Evolutionary conservation across 2,113 vertebrate genomes (phyloP), one percentile per base, ranked within the genome.

Genomic region (Numenius arquata): DNA sequence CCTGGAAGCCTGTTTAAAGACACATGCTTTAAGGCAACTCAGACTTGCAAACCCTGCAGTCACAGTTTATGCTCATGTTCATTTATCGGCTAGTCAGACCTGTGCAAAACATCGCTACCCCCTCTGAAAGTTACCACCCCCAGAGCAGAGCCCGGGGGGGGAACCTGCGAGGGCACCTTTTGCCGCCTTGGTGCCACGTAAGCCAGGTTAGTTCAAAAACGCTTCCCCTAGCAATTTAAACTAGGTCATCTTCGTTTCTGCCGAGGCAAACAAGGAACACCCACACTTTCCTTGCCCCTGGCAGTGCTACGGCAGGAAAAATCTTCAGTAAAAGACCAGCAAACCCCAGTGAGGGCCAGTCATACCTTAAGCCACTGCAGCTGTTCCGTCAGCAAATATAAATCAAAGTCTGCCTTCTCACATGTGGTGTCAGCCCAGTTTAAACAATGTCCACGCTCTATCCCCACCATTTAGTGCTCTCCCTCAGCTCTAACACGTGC

Each of bases 161-260:
- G 26, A 80, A 9, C 61, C 55, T 32, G 40, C 0, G 0, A 87
- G 76, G 75, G 15, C 32, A 53, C 32, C 15, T 93, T 75, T 55
- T 67, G 80, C 83, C 93, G 72, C 66, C 38, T 73, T 47, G 13
- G 71, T 48, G 72, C 87, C 1, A 0, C 0, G 0, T 59, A 43
- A 88, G 38, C 27, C 59, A 73, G 41, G 83, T n/a, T 74, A 50
- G 41, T 38, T 70, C 50, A 90, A 68, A 68, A 95, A 89, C 47
- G 34, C 76, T 59, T 84, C n/a, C 45, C n/a, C 30, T 32, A 52
- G 65, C 70, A 56, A 15, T 68, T 59, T 91, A 72, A 89, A 78
- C 43, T 59, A 45, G 87, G 84, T 94, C 52, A 61, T n/a, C 41
- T 34, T 65, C 4, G 0, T 61, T 79, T 95, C 84, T 88, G 15